Base-by-base conservation (phyloP, 1,140 invertebrate genomes). In the Drosophila serrata region DNA sequence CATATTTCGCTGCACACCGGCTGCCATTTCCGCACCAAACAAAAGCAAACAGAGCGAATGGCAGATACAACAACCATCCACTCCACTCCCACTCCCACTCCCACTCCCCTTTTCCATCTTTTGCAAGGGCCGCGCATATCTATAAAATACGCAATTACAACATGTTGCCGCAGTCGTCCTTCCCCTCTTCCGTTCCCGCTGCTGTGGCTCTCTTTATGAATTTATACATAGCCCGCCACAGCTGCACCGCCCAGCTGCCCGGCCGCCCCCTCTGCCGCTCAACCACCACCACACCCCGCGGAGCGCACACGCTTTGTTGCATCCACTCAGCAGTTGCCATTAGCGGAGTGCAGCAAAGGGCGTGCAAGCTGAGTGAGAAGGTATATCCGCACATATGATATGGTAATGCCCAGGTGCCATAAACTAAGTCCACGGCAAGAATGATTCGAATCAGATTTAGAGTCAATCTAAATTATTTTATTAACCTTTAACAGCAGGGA, bases 61-160 rank as follows among this genome's bases (percentile, higher is more conserved):
- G 58, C 60, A 73, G 59, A 80, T 61, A 80, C 67, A 82, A 57
- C 74, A 35, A 53, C 69, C 63, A 33, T 43, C 60, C 43, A 55
- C 37, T 43, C 17, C 48, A 42, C 9, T 19, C 40, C 40, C 39
- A 17, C 3, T 17, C 39, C 15, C 39, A 37, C 12, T 37, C 35
- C 35, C 53, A 37, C 27, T 27, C 27, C 27, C 27, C 33, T 19
- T 17, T 22, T 15, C 51, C 40, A 31, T 46, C 45, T 29, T 53
- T 45, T 60, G 65, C 19, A 42, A 72, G 67, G 65, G 43, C 42
- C 65, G 51, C 63, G 64, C 70, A 68, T 86, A 87, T 88, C 84
- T 87, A 88, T 87, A 79, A 88, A 84, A 88, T 88, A 88, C 85
- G 85, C 85, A 88, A 88, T 88, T 88, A 88, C 81, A 87, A 82